Conservation (phyloP, 2,113 vertebrate species). For the Heloderma charlesbogerti region DNA sequence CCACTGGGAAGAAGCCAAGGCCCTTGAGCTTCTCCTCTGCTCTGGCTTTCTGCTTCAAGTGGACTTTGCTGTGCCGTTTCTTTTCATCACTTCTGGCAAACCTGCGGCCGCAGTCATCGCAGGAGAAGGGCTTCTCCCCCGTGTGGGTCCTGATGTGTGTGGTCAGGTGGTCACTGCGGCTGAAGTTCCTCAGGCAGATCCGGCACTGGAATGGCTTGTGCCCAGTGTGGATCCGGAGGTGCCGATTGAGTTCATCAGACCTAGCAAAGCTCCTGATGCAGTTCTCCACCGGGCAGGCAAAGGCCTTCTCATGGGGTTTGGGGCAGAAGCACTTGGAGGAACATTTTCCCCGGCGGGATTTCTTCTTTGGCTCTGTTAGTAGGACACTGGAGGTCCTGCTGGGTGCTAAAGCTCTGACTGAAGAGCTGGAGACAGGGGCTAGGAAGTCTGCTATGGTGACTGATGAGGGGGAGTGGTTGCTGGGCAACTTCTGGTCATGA, state of each 20-base stretch:
- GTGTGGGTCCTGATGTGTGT: conserved; percentile 98
- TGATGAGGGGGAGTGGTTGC: conserved; percentile 67
- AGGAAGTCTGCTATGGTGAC: conserved; percentile 80
- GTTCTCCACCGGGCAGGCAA: conserved; percentile 94
- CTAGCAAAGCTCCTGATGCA: conserved; percentile 95
- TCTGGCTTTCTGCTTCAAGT: conserved; percentile 95
- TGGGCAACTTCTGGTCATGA: conserved; percentile 39
- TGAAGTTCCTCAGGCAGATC: conserved; percentile 96
- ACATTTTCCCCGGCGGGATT: conserved; percentile 84
- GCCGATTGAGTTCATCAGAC: conserved; percentile 95
- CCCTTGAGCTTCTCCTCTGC: conserved; percentile 93
- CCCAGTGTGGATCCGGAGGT: conserved; percentile 97
- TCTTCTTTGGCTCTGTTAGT: conserved; percentile 78
- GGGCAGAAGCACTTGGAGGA: conserved; percentile 88
- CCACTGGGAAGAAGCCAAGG: conserved; percentile 80
- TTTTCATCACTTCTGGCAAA: conserved; percentile 95
- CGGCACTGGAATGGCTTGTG: conserved; percentile 99
- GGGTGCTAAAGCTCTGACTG: conserved; percentile 80
- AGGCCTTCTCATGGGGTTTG: conserved; percentile 93
- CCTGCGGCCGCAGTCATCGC: conserved; percentile 94
- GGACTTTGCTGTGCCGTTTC: conserved; percentile 95
- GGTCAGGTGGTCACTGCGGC: conserved; percentile 97
- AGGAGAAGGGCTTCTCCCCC: conserved; percentile 96
- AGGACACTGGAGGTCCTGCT: conserved; percentile 74
- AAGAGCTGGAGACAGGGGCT: conserved; percentile 71